phyloP scores from a whole-genome alignment of 2,797 vertebrate species.

The Squalus acanthias region DNA sequence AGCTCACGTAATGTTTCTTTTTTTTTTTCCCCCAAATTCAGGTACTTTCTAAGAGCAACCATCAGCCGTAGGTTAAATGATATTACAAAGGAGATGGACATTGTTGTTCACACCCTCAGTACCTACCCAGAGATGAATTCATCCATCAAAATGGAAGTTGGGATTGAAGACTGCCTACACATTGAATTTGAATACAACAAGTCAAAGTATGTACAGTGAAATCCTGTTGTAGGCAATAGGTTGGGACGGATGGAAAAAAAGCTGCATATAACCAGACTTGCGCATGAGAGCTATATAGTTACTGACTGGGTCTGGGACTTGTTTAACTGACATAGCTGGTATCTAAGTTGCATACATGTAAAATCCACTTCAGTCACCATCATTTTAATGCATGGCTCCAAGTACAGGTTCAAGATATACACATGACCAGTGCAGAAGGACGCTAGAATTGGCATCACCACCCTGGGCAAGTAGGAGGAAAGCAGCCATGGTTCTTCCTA shows the following conservation, averaged over 20 bases:
- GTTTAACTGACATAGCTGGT: neutral
- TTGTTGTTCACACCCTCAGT: slow-evolving; percentile 91
- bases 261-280: neutral
- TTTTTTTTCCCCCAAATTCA: slow-evolving; percentile 44
- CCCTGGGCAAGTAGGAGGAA: neutral
- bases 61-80: slow-evolving; percentile 90
- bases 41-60: slow-evolving; percentile 94
- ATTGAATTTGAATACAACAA: slow-evolving; percentile 99
- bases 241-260: neutral
- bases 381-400: neutral
- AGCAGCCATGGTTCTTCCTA: neutral
- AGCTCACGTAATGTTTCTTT: neutral
- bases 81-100: slow-evolving; percentile 93
- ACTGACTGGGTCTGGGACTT: neutral
- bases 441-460: neutral
- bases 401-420: neutral
- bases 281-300: too few relatives aligned
- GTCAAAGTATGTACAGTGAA: slow-evolving; percentile 77
- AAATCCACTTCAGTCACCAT: neutral
- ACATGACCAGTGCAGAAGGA: neutral
- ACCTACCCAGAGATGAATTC: slow-evolving; percentile 96
- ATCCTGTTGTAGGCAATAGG: neutral
- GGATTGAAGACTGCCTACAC: slow-evolving; percentile 96
- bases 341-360: neutral
- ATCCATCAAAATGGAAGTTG: slow-evolving; percentile 98